Conservation (phyloP, 2,797 vertebrate species). For the Tragelaphus eurycerus region DNA sequence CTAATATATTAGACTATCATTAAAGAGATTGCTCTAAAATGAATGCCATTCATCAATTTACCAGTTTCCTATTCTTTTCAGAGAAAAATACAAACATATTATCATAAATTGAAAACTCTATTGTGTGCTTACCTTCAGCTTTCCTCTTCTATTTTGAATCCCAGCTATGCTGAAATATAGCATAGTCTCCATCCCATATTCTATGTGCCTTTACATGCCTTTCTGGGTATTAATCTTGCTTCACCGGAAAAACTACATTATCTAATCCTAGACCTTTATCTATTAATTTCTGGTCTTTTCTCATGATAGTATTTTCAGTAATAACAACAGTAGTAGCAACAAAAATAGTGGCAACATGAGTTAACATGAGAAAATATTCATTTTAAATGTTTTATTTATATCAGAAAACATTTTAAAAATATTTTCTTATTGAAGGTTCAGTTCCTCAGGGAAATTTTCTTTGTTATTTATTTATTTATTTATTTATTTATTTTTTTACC, state of each 20-base stretch:
- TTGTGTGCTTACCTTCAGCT: background rate
- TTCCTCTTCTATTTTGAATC: background rate
- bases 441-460: no score
- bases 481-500: no score
- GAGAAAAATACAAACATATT: background rate
- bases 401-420: no score
- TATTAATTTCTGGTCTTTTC: background rate
- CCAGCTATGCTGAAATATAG: background rate
- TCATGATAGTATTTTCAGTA: background rate
- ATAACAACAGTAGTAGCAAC: background rate
- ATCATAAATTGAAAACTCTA: background rate
- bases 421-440: no score
- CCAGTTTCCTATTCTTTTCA: background rate
- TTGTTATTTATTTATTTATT: no score
- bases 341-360: background rate
- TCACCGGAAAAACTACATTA: background rate
- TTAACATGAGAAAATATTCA: background rate
- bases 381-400: no score
- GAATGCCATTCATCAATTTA: background rate
- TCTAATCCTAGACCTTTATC: background rate
- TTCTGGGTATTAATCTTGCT: background rate
- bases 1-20: background rate
- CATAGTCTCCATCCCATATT: background rate
- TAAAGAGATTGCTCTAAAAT: background rate
- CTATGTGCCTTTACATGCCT: rapidly evolving